phyloP scores from a whole-genome alignment of 2,888 invertebrate genomes.

The Caenorhabditis macrosperma region DNA sequence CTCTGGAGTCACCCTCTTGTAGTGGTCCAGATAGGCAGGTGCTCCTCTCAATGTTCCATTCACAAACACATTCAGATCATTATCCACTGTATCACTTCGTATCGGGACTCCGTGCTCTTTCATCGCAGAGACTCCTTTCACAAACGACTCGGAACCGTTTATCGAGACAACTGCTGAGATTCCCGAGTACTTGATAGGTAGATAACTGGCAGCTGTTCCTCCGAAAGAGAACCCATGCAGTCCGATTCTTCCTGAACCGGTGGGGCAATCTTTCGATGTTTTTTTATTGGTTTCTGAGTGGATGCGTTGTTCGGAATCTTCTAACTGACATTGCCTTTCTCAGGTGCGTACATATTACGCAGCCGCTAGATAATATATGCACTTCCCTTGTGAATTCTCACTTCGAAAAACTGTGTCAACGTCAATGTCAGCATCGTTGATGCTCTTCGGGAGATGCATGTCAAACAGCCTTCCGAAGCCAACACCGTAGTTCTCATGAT shows the following conservation, averaged over 20 bases:
- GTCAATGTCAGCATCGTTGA: conserved; percentile 31
- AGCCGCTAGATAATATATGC: conserved; percentile 10
- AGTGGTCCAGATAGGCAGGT: no score
- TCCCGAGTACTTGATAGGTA: background rate
- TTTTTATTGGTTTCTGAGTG: conserved; percentile 45
- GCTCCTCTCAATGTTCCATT: background rate
- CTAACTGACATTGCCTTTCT: no score
- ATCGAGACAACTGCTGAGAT: background rate
- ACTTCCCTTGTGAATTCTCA: no score
- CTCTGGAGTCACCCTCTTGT: background rate
- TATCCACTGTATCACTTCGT: background rate
- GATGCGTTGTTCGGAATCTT: background rate
- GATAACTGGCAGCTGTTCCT: background rate
- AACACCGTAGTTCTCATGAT: background rate
- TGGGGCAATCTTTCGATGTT: conserved; percentile 18
- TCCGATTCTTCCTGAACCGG: background rate
- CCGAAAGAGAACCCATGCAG: background rate
- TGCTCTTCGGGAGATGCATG: conserved; percentile 7
- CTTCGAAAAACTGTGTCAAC: background rate
- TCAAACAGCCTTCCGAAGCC: conserved; percentile 49
- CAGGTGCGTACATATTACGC: conserved; percentile 26
- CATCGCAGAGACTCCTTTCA: background rate
- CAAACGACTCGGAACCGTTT: background rate
- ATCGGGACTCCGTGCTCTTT: background rate
- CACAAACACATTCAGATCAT: background rate